Conservation (phyloP, 2,888 invertebrate genomes). For the Nomada ruficornis region DNA sequence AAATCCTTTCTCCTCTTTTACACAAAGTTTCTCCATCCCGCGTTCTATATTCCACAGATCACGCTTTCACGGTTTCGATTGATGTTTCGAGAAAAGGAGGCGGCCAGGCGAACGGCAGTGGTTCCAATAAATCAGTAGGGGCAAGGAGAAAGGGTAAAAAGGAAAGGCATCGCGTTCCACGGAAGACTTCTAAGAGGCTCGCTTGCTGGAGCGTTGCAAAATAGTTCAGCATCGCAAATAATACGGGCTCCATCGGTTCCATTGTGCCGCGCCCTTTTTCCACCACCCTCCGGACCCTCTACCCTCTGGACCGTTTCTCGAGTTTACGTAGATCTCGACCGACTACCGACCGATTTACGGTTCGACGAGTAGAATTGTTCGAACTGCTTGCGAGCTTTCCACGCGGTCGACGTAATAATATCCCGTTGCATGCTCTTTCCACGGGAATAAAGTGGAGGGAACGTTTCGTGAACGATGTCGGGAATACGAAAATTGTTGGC, state of each 20-base stretch:
- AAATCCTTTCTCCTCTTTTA: too few relatives aligned
- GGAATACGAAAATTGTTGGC: not conserved
- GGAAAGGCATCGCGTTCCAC: not conserved
- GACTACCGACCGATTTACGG: conserved; percentile 50
- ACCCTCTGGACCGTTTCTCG: conserved; percentile 9
- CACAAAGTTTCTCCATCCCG: not conserved
- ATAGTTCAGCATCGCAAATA: conserved; percentile 35
- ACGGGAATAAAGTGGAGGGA: not conserved
- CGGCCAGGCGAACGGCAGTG: not conserved
- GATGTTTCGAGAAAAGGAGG: not conserved
- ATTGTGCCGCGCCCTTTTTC: not conserved
- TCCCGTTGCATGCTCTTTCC: conserved; percentile 29
- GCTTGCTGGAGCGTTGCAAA: conserved; percentile 24
- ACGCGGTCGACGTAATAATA: conserved; percentile 35
- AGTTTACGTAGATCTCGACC: conserved; percentile 43
- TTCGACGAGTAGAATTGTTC: conserved; percentile 40
- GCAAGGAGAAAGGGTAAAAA: not conserved
- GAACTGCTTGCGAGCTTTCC: conserved; percentile 14
- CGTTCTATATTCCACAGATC: not conserved
- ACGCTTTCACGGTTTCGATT: not conserved
- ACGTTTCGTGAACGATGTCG: not conserved
- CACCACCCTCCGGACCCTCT: not conserved
- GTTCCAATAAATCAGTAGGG: not conserved
- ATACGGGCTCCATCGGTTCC: conserved; percentile 4
- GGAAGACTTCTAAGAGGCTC: conserved; percentile 22